These are phyloP conservation scores for Cranoglanis bouderius DNA, from an alignment of 2,113 vertebrate species.

Conservation along the genomic window DNA sequence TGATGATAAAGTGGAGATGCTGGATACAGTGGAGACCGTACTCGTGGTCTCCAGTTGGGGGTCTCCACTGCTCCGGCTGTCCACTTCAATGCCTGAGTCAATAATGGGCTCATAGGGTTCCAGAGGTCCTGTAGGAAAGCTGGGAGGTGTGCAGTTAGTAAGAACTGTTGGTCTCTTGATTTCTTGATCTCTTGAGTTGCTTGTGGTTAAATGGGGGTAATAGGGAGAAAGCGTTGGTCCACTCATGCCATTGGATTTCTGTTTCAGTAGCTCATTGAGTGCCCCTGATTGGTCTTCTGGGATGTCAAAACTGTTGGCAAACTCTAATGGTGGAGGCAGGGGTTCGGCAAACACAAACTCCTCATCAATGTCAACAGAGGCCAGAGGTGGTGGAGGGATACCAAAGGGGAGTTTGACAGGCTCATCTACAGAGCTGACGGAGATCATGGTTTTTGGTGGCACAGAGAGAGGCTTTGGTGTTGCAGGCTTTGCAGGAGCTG, in stretches of 20 bases:
- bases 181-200: slow-evolving; percentile 63
- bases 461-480: slow-evolving; percentile 63
- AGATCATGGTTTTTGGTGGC: slow-evolving; percentile 77
- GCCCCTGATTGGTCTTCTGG: slow-evolving; percentile 76
- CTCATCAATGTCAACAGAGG: slow-evolving; percentile 86
- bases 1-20: slow-evolving; percentile 89
- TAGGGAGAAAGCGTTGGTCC: slow-evolving; percentile 61
- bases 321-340: slow-evolving; percentile 86
- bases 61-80: slow-evolving; percentile 87
- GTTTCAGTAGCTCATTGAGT: slow-evolving; percentile 73
- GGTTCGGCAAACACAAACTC: slow-evolving; percentile 88
- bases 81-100: slow-evolving; percentile 86
- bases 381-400: slow-evolving; percentile 86
- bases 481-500: slow-evolving; percentile 66
- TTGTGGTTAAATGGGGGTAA: slow-evolving; percentile 60
- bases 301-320: slow-evolving; percentile 90
- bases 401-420: slow-evolving; percentile 84
- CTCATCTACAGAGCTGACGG: slow-evolving; percentile 82
- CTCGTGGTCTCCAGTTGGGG: slow-evolving; percentile 90
- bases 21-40: slow-evolving; percentile 91
- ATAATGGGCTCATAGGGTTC: slow-evolving; percentile 83
- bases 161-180: slow-evolving; percentile 77
- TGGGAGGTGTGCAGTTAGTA: slow-evolving; percentile 83
- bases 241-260: slow-evolving; percentile 71
- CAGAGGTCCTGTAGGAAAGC: slow-evolving; percentile 75